Percentiles rank a stretch among this genome's conserved stretches.
Evolutionary conservation across 2,113 vertebrate species (phyloP).

Genomic region (Macquaria ambigua): DNA sequence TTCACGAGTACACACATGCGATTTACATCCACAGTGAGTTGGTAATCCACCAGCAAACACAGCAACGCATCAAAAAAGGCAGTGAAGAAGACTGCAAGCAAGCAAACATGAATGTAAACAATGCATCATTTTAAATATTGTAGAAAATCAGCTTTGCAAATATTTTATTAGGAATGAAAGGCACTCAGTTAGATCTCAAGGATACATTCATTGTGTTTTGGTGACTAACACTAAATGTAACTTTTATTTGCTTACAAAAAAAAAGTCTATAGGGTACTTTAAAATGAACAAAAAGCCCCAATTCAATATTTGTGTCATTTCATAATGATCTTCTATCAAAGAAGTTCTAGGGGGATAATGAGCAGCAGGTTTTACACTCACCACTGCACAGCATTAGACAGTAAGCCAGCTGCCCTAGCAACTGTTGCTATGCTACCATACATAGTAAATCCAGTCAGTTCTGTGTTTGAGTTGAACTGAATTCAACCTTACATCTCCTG

Average conservation of each 20-base stretch:
- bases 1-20: neutral
- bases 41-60: neutral
- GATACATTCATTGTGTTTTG: neutral
- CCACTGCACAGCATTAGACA: neutral
- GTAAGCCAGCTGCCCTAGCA: neutral
- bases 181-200: neutral
- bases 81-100: neutral
- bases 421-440: constrained; percentile 44
- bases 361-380: neutral
- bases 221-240: neutral
- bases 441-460: constrained; percentile 8
- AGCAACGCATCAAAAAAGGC: neutral
- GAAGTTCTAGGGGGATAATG: neutral
- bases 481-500: neutral
- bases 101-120: neutral
- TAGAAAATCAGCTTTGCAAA: neutral
- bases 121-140: neutral
- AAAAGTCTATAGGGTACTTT: neutral
- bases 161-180: neutral
- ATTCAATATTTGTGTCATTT: neutral
- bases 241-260: neutral
- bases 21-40: neutral
- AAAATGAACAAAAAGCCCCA: neutral
- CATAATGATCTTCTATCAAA: neutral
- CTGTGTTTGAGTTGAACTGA: neutral